A percentile compares a stretch with the other conserved stretches of the same genome.
phyloP scores from a whole-genome alignment of 2,888 invertebrate genomes.

The Tachina lurida region DNA sequence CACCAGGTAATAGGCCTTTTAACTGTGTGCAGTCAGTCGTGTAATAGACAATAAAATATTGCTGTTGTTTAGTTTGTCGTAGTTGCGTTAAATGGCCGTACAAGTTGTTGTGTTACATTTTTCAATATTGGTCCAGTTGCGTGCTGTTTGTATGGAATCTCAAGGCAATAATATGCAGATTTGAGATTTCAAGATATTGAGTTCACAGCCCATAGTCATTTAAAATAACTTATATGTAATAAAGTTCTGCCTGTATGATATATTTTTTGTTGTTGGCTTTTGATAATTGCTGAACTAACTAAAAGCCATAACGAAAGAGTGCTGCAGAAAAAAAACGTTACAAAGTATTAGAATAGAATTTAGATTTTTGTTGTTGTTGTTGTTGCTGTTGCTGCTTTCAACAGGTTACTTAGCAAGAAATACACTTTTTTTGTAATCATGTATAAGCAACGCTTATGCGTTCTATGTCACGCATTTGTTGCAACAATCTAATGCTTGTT shows the following conservation, averaged over 20 bases:
- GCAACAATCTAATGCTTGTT: constrained; percentile 27
- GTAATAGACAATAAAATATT: constrained; percentile 66
- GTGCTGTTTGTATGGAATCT: constrained; percentile 69
- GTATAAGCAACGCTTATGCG: constrained; percentile 58
- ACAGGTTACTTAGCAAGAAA: constrained; percentile 25
- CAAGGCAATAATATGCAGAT: constrained; percentile 72
- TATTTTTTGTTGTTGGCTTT: constrained; percentile 4
- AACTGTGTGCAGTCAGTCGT: constrained; percentile 46
- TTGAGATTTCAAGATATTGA: constrained; percentile 70
- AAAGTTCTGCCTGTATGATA: constrained; percentile 32
- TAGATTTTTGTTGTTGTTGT: neutral
- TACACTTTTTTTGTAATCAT: neutral
- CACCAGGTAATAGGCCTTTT: constrained; percentile 67
- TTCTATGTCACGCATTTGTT: constrained; percentile 71
- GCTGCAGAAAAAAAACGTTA: neutral
- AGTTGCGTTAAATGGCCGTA: constrained; percentile 40
- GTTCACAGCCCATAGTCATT: constrained; percentile 69
- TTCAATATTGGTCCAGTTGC: constrained; percentile 63
- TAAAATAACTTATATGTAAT: constrained; percentile 59
- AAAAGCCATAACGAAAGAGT: constrained; percentile 9
- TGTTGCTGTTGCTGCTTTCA: constrained; percentile 1
- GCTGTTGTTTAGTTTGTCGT: constrained; percentile 22
- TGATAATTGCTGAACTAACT: constrained; percentile 13
- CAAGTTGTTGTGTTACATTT: constrained; percentile 20
- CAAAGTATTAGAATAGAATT: constrained; percentile 30